Conservation (phyloP, 2,113 vertebrate genomes). For the Rhinoderma darwinii region DNA sequence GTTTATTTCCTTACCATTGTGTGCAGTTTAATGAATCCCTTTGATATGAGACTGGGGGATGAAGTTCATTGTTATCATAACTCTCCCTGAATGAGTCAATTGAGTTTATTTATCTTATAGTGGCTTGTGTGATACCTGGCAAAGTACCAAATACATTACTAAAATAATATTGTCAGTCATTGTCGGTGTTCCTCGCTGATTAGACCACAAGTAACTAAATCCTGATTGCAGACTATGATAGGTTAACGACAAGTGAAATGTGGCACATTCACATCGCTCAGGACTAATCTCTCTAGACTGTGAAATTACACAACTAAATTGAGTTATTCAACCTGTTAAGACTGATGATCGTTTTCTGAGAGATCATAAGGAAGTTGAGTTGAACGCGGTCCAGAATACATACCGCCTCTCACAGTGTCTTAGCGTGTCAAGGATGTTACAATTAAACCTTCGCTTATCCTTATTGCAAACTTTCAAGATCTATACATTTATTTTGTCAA, state of each 20-base stretch:
- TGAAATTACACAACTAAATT: constrained; percentile 39
- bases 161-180: constrained; percentile 52
- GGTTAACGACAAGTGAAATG: constrained; percentile 33
- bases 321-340: constrained; percentile 37
- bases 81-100: constrained; percentile 2
- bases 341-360: constrained; percentile 43
- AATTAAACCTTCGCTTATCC: constrained; percentile 46
- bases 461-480: constrained; percentile 32
- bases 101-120: constrained; percentile 40
- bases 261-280: constrained; percentile 13
- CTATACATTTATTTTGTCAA: not conserved
- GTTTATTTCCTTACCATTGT: not conserved
- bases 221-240: constrained; percentile 46
- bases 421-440: constrained; percentile 52
- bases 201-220: constrained; percentile 46
- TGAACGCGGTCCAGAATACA: constrained; percentile 43
- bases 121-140: constrained; percentile 33
- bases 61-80: constrained; percentile 20
- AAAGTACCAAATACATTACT: constrained; percentile 31
- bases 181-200: constrained; percentile 43
- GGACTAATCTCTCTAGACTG: constrained; percentile 39
- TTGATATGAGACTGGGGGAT: not conserved
- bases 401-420: constrained; percentile 27
- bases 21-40: not conserved
- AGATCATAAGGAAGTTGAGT: constrained; percentile 43